Base-by-base conservation (phyloP, 2,888 invertebrate genomes). In the Tipula unca region DNA sequence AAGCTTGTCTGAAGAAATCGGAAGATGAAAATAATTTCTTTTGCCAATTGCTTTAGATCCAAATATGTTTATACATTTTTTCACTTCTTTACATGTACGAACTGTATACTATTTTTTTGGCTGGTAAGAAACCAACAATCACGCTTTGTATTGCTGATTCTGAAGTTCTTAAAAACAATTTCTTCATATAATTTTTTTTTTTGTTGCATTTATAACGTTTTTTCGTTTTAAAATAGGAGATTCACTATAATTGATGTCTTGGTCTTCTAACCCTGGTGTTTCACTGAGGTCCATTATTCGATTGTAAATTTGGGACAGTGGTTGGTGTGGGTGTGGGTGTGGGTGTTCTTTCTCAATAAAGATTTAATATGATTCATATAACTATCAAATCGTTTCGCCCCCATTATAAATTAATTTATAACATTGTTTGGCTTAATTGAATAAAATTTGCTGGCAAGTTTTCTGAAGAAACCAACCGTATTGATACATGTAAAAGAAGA, bases 251-350 rank as follows among this genome's bases (percentile, higher is more conserved):
- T n/a, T n/a, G n/a, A n/a, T n/a, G n/a, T n/a, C n/a, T n/a, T n/a
- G n/a, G n/a, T n/a, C n/a, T n/a, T n/a, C n/a, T 83, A 29, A 83
- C 17, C 29, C 83, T 29, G 83, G 29, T 82, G 39, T 14, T 29
- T 25, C n/a, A 86, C 85, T 86, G 82, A 85, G 42, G 29, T 85
- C 69, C 48, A 86, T n/a, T 29, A 86, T 82, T 86, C 88, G 86
- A 86, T 87, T 88, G 29, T 86, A 84, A 39, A 87, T 85, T 86
- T 87, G 87, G 82, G 87, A 86, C 6, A 88, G 69, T n/a, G n/a
- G n/a, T n/a, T n/a, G n/a, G n/a, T n/a, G n/a, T n/a, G n/a, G n/a
- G n/a, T n/a, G n/a, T n/a, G n/a, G n/a, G n/a, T n/a, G n/a, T n/a
- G n/a, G n/a, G n/a, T n/a, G n/a, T n/a, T n/a, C n/a, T n/a, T n/a